Percentiles rank a stretch among this genome's conserved stretches.
Conservation (phyloP, 2,797 vertebrate species). For the Coluber constrictor region DNA sequence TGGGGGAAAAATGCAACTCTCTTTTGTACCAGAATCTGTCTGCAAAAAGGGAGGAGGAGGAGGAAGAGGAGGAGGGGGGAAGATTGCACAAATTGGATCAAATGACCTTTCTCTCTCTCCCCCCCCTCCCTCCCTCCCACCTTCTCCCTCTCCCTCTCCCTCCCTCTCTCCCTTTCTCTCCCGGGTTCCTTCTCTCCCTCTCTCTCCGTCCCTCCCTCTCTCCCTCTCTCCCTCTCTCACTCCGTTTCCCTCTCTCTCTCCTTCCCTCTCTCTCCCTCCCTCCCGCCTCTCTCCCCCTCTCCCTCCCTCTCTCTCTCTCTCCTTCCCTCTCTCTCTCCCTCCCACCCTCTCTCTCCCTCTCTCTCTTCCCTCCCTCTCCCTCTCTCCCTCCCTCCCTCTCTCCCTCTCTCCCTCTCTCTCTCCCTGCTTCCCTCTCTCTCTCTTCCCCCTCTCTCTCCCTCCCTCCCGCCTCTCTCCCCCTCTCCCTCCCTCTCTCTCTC, state of each 20-base stretch:
- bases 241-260: accelerated
- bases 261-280: too few species aligned
- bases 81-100: neutral
- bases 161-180: too few species aligned
- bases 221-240: accelerated
- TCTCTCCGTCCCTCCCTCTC: too few species aligned
- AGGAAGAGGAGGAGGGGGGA: neutral
- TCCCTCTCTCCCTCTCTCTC: too few species aligned
- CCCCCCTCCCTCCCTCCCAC: neutral
- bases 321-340: too few species aligned
- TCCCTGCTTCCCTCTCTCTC: too few species aligned
- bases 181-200: too few species aligned
- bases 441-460: accelerated
- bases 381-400: too few species aligned
- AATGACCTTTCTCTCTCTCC: neutral
- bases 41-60: neutral
- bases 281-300: too few species aligned
- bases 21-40: neutral
- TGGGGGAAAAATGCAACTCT: neutral
- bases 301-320: accelerated
- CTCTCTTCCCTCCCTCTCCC: too few species aligned
- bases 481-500: too few species aligned
- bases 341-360: too few species aligned
- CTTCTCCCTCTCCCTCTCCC: accelerated
- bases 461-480: accelerated